Conservation (phyloP, 2,797 vertebrate species). For the Lepilemur septentrionalis region DNA sequence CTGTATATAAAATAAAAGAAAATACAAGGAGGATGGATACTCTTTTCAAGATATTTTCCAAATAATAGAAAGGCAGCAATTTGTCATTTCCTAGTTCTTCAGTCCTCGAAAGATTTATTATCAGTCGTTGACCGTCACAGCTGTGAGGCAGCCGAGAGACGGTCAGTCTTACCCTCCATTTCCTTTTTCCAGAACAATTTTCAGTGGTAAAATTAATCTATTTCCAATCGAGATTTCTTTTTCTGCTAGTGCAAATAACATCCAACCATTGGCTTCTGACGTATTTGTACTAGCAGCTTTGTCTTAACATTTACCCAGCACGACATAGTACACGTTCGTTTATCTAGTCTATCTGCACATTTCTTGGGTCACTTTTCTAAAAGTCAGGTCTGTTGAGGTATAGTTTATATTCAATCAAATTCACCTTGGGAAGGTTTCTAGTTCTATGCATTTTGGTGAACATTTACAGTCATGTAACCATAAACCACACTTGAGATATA, state of each 20-base stretch:
- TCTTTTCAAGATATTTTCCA: neutral
- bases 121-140: neutral
- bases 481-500: neutral
- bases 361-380: neutral
- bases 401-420: neutral
- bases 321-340: neutral
- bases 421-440: neutral
- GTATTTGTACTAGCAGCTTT: neutral
- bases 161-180: neutral
- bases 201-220: neutral
- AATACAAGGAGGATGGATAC: neutral
- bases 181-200: neutral
- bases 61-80: neutral
- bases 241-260: neutral
- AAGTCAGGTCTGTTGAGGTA: neutral
- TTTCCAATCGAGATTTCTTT: neutral
- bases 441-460: neutral
- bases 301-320: neutral
- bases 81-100: neutral
- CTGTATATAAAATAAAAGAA: neutral
- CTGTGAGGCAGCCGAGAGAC: neutral
- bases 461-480: neutral
- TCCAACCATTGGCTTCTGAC: neutral
- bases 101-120: neutral
- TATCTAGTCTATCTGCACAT: neutral